Evolutionary conservation across 2,797 vertebrate species (phyloP), one percentile per base, ranked within the genome.

Genomic region (Pyrocephalus nanus): DNA sequence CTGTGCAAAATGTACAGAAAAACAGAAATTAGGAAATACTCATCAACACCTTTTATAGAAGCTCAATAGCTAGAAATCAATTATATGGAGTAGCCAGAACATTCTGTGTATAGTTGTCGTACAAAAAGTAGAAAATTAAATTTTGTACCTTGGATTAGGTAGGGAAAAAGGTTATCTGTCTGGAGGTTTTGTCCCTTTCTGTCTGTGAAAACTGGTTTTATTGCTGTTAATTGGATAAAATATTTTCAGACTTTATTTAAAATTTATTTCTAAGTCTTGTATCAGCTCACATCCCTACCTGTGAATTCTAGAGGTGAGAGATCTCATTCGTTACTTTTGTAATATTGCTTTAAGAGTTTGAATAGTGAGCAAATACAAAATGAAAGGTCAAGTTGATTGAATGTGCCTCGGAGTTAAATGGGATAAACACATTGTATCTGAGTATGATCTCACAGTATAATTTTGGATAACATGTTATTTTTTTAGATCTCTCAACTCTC

Each of bases 1-100:
- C 84, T 91, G 73, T 81, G 95, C 78, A 89, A 86, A 89, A 60
- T 89, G 51, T 70, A 86, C 30, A 93, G 88, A 57, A 80, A 80
- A 80, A 4, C 27, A 73, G 92, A 78, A 82, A 57, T 87, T 77
- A 74, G 72, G 62, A 91, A 95, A 90, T 42, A 51, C 32, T 78
- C 74, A 62, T 53, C 15, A 58, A 60, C 42, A 18, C 38, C 60
- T 69, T 71, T 57, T 80, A 25, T 66, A 84, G 91, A 70, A 77
- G 36, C 50, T 71, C 47, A 50, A 53, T 75, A 22, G 27, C 42
- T 89, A 66, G 61, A 38, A 62, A 90, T 57, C 25, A 47, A 29
- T 76, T 70, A 16, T 17, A 9, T 38, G 23, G 40, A 54, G 29
- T 67, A 85, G 27, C 64, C 54, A 82, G 79, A 75, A 90, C 25